Conservation (phyloP, 2,888 invertebrate genomes). For the Drosophila peninsularis region DNA sequence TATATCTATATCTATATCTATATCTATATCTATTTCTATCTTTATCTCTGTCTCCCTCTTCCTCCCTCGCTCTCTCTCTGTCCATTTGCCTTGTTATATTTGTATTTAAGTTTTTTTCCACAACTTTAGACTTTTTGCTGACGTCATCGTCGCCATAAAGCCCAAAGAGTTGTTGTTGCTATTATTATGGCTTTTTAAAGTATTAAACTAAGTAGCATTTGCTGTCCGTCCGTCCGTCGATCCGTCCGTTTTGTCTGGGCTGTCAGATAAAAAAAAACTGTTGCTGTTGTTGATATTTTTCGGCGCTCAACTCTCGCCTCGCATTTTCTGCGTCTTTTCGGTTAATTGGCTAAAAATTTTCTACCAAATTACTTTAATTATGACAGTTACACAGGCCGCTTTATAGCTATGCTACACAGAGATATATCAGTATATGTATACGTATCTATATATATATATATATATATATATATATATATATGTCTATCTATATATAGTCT, state of each 20-base stretch:
- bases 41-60: not conserved
- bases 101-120: not conserved
- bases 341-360: conserved; percentile 82
- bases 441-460: conserved; percentile 7
- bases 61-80: not conserved
- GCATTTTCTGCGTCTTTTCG: conserved; percentile 78
- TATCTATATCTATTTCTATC: not conserved
- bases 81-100: conserved; percentile 16
- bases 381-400: conserved; percentile 74
- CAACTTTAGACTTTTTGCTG: conserved; percentile 32
- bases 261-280: conserved; percentile 29
- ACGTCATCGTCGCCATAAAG: conserved; percentile 53
- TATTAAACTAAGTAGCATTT: conserved; percentile 75
- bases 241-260: conserved; percentile 17
- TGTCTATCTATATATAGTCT: conserved; percentile 15
- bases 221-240: conserved; percentile 24
- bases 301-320: conserved; percentile 51
- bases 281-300: conserved; percentile 4
- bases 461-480: conserved; percentile 7
- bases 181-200: conserved; percentile 77
- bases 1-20: not conserved
- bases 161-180: conserved; percentile 37
- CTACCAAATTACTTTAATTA: conserved; percentile 83
- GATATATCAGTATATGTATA: no score
- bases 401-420: conserved; percentile 10